These are phyloP conservation scores for Nemurella pictetii DNA, from an alignment of 2,888 invertebrate genomes.

Conservation along the genomic window DNA sequence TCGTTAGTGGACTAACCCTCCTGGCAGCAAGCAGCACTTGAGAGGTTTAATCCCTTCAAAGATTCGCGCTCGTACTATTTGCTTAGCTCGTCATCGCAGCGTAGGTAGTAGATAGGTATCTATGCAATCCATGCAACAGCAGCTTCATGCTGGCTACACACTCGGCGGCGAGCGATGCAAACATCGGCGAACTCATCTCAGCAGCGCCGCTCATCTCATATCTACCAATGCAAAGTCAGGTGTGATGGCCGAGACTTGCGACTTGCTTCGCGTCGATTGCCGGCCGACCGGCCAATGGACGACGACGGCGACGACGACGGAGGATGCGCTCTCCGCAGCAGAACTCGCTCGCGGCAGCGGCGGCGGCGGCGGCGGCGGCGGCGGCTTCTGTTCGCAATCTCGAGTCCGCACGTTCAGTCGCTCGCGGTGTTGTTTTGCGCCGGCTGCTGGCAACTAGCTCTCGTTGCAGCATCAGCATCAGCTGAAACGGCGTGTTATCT, in stretches of 20 bases:
- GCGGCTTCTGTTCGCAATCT: background rate
- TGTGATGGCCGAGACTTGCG: too few relatives aligned
- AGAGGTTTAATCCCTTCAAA: constrained; percentile 16
- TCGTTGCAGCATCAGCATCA: background rate
- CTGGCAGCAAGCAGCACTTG: constrained; percentile 17
- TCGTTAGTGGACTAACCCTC: background rate
- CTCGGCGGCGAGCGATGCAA: background rate
- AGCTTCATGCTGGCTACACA: background rate
- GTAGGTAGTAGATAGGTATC: background rate
- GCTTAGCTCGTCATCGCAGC: background rate
- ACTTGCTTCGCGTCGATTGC: background rate
- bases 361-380: constrained; percentile 5
- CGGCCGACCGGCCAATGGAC: background rate
- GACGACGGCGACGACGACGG: background rate
- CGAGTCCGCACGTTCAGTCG: background rate
- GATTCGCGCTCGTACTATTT: background rate
- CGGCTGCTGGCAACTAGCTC: background rate
- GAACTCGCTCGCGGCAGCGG: background rate
- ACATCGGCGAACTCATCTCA: too few relatives aligned
- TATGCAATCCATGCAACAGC: too few relatives aligned
- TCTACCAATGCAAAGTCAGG: too few relatives aligned
- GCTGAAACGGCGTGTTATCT: background rate
- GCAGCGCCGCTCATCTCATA: too few relatives aligned
- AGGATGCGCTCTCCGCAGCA: background rate
- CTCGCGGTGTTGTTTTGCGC: background rate